Evolutionary conservation across 2,113 vertebrate genomes (phyloP).

Genomic region (Stegastes partitus): DNA sequence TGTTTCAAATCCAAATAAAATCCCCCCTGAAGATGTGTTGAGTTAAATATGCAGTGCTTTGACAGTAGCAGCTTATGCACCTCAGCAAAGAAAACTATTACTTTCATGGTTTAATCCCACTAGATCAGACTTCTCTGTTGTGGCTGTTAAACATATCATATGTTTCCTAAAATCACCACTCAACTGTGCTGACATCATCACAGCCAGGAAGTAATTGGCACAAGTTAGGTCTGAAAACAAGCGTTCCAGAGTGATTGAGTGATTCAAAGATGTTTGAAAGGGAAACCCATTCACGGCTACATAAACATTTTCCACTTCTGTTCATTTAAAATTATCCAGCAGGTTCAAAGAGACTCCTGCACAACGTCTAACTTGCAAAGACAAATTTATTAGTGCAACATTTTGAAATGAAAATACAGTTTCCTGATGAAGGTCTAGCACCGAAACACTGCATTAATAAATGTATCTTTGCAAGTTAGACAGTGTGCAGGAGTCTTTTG

Average conservation of each 20-base stretch:
- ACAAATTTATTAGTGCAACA: too few relatives aligned
- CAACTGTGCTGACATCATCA: slow-evolving; percentile 19
- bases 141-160: neutral
- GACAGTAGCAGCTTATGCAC: neutral
- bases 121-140: neutral
- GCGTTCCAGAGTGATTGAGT: neutral
- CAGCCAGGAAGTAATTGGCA: slow-evolving; percentile 20
- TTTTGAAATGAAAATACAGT: too few relatives aligned
- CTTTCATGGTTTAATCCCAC: neutral
- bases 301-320: neutral
- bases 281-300: neutral
- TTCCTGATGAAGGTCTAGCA: too few relatives aligned
- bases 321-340: neutral
- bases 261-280: neutral
- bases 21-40: neutral
- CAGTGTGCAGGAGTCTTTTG: too few relatives aligned
- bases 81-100: neutral
- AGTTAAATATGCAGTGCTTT: neutral
- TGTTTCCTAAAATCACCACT: neutral
- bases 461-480: too few relatives aligned
- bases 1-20: slow-evolving; percentile 7
- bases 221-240: neutral
- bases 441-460: too few relatives aligned
- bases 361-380: too few relatives aligned
- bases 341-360: too few relatives aligned